These are phyloP conservation scores for Atlantisia rogersi DNA, from an alignment of 2,113 vertebrate genomes.

Conservation along the genomic window DNA sequence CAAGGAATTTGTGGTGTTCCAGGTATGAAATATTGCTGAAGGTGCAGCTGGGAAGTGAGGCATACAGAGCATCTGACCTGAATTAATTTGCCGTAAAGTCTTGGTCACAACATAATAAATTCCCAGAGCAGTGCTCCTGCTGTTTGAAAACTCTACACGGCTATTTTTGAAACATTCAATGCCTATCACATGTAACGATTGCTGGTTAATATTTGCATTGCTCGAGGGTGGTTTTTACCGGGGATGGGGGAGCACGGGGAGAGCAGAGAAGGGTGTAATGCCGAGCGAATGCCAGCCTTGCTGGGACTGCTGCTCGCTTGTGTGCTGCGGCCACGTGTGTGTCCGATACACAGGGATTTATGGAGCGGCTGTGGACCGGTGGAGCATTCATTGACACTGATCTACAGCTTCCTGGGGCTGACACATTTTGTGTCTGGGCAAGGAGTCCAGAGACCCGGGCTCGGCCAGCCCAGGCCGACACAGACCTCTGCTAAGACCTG, in stretches of 20 bases:
- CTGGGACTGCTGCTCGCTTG: neutral
- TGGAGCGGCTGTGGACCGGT: neutral
- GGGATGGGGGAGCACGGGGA: neutral
- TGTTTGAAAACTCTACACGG: neutral
- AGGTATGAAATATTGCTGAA: neutral
- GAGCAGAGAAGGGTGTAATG: neutral
- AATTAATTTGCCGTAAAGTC: neutral
- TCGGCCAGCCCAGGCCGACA: conserved; percentile 18
- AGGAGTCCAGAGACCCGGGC: neutral
- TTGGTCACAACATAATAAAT: neutral
- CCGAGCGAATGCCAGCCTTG: neutral
- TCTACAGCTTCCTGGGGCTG: neutral
- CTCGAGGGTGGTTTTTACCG: neutral
- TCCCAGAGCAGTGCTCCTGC: neutral
- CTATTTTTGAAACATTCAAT: neutral
- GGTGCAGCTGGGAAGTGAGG: neutral
- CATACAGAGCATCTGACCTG: neutral
- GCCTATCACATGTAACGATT: neutral
- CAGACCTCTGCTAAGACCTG: conserved; percentile 14
- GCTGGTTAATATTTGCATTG: neutral
- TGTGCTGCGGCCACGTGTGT: neutral
- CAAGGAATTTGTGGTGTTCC: neutral
- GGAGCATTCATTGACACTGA: neutral
- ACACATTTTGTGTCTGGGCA: neutral
- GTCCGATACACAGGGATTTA: neutral